A percentile compares a stretch with the other conserved stretches of the same genome.
Conservation (phyloP, 2,888 invertebrate species). For the Rhingia campestris region DNA sequence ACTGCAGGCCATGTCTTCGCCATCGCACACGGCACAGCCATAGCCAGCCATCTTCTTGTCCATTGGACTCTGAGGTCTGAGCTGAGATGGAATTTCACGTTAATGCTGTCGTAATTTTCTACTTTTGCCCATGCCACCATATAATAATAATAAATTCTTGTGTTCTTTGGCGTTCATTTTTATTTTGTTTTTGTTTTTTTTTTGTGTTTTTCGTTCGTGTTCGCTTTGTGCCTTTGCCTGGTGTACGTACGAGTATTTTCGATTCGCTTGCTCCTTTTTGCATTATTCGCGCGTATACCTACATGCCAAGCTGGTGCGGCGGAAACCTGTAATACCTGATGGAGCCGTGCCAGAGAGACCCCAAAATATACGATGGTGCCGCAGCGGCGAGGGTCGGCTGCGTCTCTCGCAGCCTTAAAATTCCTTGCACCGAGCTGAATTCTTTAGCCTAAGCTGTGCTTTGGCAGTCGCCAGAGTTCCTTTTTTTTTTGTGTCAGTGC, state of each 20-base stretch:
- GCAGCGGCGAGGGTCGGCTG: constrained; percentile 26
- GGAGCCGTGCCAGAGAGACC: constrained; percentile 36
- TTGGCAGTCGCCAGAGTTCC: constrained; percentile 36
- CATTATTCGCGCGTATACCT: constrained; percentile 50
- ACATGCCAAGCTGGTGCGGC: constrained; percentile 41
- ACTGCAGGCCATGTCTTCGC: neutral
- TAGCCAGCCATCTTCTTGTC: constrained; percentile 8
- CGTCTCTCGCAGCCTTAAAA: constrained; percentile 54
- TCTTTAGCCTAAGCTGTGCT: constrained; percentile 57
- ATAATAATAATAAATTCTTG: constrained; percentile 73
- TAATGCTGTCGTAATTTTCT: constrained; percentile 68
- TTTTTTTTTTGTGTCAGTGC: constrained; percentile 21
- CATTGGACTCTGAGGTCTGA: constrained; percentile 10
- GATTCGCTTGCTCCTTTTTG: constrained; percentile 60
- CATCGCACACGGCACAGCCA: neutral
- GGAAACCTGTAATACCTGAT: constrained; percentile 71
- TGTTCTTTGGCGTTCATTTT: constrained; percentile 34
- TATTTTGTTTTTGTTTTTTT: neutral
- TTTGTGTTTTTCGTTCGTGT: neutral
- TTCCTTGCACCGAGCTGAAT: constrained; percentile 70
- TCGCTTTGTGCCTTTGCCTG: constrained; percentile 16
- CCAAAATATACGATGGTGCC: constrained; percentile 40
- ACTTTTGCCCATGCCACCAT: constrained; percentile 66
- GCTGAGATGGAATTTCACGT: constrained; percentile 65
- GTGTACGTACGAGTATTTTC: constrained; percentile 36